A percentile compares a stretch with the other conserved stretches of the same genome.
Conservation (phyloP, 2,113 vertebrate species). For the Holacanthus passer region DNA sequence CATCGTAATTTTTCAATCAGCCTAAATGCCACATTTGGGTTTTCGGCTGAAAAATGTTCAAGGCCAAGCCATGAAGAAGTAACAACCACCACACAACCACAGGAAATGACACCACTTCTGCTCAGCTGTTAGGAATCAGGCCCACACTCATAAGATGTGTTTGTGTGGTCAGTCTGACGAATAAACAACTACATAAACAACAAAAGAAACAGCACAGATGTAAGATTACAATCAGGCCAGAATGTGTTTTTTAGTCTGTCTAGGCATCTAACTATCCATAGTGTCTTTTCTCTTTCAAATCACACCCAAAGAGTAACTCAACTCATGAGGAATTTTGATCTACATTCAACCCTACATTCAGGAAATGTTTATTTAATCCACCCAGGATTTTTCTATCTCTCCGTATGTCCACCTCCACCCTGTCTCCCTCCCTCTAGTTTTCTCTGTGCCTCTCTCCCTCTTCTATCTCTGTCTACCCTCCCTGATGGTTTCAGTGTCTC, state of each 20-base stretch:
- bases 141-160: conserved; percentile 35
- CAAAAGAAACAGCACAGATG: neutral
- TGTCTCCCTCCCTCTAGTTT: conserved; percentile 26
- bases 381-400: conserved; percentile 28
- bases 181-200: conserved; percentile 36
- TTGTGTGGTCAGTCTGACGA: conserved; percentile 46
- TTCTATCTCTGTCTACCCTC: conserved; percentile 57
- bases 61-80: neutral
- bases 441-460: conserved; percentile 41
- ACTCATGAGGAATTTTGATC: conserved; percentile 36
- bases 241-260: conserved; percentile 26
- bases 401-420: conserved; percentile 36
- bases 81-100: conserved; percentile 33
- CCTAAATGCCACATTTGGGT: conserved; percentile 27
- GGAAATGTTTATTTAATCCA: conserved; percentile 58
- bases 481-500: conserved; percentile 72
- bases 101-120: conserved; percentile 43
- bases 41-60: conserved; percentile 13
- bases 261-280: neutral
- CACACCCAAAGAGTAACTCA: conserved; percentile 12
- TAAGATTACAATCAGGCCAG: conserved; percentile 5
- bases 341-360: conserved; percentile 23
- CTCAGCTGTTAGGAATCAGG: conserved; percentile 43
- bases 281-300: conserved; percentile 25
- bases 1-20: conserved; percentile 7